Conservation (phyloP, 1,140 invertebrate species). For the Sycophaga agraensis region DNA sequence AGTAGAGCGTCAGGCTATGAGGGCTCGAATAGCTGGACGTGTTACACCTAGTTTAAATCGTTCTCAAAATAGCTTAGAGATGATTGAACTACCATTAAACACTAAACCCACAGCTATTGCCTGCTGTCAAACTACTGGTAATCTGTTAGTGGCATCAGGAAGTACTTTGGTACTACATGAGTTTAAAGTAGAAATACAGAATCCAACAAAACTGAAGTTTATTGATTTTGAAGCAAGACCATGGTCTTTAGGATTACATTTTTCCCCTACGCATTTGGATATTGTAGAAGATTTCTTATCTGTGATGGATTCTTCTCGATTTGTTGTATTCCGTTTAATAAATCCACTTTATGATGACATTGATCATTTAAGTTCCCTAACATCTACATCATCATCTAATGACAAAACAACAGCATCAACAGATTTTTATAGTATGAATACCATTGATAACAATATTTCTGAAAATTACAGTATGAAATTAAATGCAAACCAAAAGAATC, state of each 20-base stretch:
- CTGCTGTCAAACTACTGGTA: constrained; percentile 67
- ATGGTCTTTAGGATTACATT: constrained; percentile 58
- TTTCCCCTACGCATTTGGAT: constrained; percentile 56
- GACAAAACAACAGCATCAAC: constrained; percentile 49
- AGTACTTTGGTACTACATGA: constrained; percentile 61
- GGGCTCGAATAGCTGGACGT: constrained; percentile 69
- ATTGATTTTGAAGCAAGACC: constrained; percentile 66
- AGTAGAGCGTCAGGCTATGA: constrained; percentile 63
- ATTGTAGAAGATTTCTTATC: constrained; percentile 65
- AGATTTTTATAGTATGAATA: constrained; percentile 37
- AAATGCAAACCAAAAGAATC: constrained; percentile 30
- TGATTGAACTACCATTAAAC: constrained; percentile 69
- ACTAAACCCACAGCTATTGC: constrained; percentile 61
- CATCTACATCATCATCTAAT: constrained; percentile 45
- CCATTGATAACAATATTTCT: constrained; percentile 28
- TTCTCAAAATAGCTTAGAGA: constrained; percentile 63
- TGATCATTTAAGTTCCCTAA: constrained; percentile 42
- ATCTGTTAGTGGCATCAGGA: constrained; percentile 62
- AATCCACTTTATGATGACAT: constrained; percentile 54
- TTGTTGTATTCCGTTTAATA: constrained; percentile 44
- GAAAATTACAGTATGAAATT: constrained; percentile 7
- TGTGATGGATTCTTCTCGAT: constrained; percentile 52
- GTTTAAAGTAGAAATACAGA: constrained; percentile 64
- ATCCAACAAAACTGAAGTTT: constrained; percentile 65
- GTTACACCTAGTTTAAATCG: constrained; percentile 66